Base-by-base conservation (phyloP, 2,113 vertebrate species). In the Malurus melanocephalus region DNA sequence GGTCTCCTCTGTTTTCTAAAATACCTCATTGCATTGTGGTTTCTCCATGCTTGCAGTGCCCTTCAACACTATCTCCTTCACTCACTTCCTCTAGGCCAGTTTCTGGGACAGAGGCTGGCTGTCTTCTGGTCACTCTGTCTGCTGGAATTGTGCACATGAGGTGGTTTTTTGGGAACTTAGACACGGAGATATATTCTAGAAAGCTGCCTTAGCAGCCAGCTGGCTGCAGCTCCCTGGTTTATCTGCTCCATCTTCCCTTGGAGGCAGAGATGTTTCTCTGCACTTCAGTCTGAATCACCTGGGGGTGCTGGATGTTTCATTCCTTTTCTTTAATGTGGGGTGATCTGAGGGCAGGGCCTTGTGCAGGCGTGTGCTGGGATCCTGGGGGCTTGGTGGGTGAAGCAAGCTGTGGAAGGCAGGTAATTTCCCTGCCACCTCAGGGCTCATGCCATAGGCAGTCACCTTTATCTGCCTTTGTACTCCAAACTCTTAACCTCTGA, bases 151-250 rank as follows among this genome's bases (percentile, higher is more conserved):
- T 71, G 62, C 56, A 18, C 0, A 1, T 40, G 26, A 64, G 27
- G 40, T 65, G 24, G 18, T 79, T 88, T 82, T 60, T 49, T 81
- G 35, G 43, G 64, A 64, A 16, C 8, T 61, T 22, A 32, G 60
- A 49, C 40, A 28, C 18, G 40, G 57, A 78, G 28, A 9, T 22
- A 17, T 8, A 22, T 30, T 67, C 52, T 43, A 59, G 56, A 52
- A 48, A 74, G 45, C 35, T 1, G 2, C 45, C 19, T 75, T 1
- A 0, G 18, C 21, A 13, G 30, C 33, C 2, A 1, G 8, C 59
- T 88, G 45, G 13, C 45, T 85, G n/a, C 66, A 88, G 55, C 33
- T 93, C 16, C 16, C 24, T 52, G 22, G 9, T 81, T 84, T 86
- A 72, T 75, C 84, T 84, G 32, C 18, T 71, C 8, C 16, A n/a